A percentile compares a stretch with the other conserved stretches of the same genome.
phyloP scores from a whole-genome alignment of 2,888 invertebrate species.

The Agrotis clavis region DNA sequence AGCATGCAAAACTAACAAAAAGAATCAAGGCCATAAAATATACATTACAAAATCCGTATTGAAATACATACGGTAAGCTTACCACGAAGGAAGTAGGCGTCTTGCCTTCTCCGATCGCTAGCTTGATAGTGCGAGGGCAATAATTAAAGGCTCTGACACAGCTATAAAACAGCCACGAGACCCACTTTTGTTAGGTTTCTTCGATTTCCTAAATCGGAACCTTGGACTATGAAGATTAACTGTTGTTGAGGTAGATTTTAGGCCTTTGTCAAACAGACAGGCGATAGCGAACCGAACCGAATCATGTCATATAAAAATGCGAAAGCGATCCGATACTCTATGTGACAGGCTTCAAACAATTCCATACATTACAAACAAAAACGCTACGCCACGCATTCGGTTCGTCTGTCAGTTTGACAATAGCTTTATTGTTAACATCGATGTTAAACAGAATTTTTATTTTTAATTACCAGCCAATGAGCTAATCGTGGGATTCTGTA shows the following conservation, averaged over 20 bases:
- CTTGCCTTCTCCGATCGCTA: slow-evolving; percentile 72
- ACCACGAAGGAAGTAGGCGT: slow-evolving; percentile 79
- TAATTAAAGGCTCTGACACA: slow-evolving; percentile 81
- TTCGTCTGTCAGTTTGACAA: no score
- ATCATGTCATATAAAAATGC: no score
- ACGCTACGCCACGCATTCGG: no score
- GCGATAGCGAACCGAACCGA: no score
- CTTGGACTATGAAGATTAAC: slow-evolving; percentile 25
- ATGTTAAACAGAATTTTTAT: no score
- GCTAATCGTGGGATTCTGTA: no score
- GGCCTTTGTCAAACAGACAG: no score
- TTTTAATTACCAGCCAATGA: no score
- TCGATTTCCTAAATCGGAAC: slow-evolving; percentile 53
- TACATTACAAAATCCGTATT: slow-evolving; percentile 61
- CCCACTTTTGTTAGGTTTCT: slow-evolving; percentile 66
- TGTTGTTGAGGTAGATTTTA: neutral
- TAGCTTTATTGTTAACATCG: no score
- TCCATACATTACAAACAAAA: no score
- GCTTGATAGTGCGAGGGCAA: slow-evolving; percentile 70
- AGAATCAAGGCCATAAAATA: slow-evolving; percentile 49
- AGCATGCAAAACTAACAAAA: slow-evolving; percentile 36
- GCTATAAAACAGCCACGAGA: slow-evolving; percentile 69
- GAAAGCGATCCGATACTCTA: no score
- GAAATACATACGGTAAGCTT: slow-evolving; percentile 72
- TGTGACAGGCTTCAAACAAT: no score